These are phyloP conservation scores for Gyps fulvus DNA, from an alignment of 2,113 vertebrate species.

Conservation along the genomic window DNA sequence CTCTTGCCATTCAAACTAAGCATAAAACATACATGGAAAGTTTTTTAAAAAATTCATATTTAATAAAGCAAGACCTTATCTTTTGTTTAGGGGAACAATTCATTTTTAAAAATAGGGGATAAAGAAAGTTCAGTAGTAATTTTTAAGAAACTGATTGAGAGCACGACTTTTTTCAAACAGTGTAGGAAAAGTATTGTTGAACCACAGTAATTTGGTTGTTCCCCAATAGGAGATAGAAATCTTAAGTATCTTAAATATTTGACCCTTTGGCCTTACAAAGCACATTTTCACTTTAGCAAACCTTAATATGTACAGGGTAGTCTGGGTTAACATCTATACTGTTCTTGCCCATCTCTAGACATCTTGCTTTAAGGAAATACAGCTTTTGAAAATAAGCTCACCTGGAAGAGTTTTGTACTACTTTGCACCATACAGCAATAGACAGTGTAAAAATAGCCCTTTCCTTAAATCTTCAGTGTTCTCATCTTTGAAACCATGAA, in stretches of 20 bases:
- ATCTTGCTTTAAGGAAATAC: background rate
- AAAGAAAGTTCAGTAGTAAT: background rate
- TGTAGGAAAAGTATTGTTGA: background rate
- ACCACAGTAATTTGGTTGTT: background rate
- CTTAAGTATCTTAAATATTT: background rate
- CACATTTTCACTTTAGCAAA: background rate
- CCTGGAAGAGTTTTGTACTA: background rate
- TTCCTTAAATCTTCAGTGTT: background rate
- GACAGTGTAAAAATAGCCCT: background rate
- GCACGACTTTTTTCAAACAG: background rate
- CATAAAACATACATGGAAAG: background rate
- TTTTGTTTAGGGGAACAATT: background rate
- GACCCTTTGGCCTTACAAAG: background rate
- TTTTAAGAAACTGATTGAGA: background rate
- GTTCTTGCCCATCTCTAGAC: background rate
- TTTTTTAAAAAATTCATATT: background rate
- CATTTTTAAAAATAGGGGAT: background rate
- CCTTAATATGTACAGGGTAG: background rate
- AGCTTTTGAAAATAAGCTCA: background rate
- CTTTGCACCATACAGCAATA: background rate
- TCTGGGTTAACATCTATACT: background rate
- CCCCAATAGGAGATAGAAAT: background rate
- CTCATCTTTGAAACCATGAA: background rate
- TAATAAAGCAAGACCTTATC: background rate
- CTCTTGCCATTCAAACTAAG: background rate